Percentiles rank a stretch among this genome's conserved stretches.
Conservation (phyloP, 2,797 vertebrate genomes). For the Cirrhinus mrigala region DNA sequence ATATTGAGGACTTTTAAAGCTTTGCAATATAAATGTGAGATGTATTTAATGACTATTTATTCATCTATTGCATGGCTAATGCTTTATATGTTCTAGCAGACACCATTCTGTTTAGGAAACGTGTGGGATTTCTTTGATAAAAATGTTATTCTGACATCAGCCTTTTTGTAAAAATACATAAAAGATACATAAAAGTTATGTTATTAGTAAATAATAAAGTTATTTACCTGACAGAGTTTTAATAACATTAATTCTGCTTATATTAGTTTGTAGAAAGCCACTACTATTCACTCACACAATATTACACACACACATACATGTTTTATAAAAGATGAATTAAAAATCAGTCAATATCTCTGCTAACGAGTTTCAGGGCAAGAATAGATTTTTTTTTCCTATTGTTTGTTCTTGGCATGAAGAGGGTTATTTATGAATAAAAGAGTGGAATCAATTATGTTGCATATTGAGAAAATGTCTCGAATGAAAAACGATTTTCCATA, state of each 20-base stretch:
- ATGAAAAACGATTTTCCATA: slow-evolving; percentile 44
- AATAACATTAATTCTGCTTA: background rate
- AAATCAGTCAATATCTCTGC: slow-evolving; percentile 13
- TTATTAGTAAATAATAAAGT: no score
- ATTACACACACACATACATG: background rate
- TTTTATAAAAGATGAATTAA: background rate
- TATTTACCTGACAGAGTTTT: background rate
- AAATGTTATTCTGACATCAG: background rate
- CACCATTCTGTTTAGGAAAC: background rate
- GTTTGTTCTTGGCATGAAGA: slow-evolving; percentile 55
- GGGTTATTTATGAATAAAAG: background rate
- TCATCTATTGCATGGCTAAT: background rate
- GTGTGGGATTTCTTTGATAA: background rate
- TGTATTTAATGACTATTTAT: slow-evolving; percentile 1
- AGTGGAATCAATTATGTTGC: slow-evolving; percentile 6
- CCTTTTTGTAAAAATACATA: background rate
- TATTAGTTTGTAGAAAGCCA: background rate
- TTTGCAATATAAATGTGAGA: slow-evolving; percentile 13
- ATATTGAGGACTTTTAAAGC: background rate
- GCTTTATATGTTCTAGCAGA: background rate
- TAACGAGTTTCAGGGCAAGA: background rate
- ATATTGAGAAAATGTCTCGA: slow-evolving; percentile 58
- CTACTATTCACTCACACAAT: background rate
- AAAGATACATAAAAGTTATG: background rate
- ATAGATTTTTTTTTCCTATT: background rate